Conservation (phyloP, 1,140 invertebrate genomes). For the Formica selysi region DNA sequence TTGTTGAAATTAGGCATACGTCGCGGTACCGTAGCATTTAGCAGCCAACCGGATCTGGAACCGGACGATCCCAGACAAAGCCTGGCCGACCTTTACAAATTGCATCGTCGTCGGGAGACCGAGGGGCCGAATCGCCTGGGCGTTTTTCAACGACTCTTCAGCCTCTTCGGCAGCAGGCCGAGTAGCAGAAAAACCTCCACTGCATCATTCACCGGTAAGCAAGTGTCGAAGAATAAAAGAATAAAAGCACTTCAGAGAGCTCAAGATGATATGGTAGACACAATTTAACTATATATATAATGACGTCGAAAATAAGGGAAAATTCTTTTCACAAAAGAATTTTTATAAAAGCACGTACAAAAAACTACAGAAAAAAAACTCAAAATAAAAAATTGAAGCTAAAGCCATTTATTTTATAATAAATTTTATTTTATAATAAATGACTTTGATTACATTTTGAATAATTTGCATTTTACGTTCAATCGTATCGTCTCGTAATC, state of each 20-base stretch:
- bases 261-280: constrained; percentile 4
- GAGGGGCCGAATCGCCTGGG: constrained; percentile 83
- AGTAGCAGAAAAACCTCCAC: constrained; percentile 89
- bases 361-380: neutral
- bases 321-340: constrained; percentile 29
- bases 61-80: constrained; percentile 81
- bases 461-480: neutral
- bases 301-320: constrained; percentile 7
- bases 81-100: constrained; percentile 83
- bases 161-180: constrained; percentile 88
- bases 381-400: constrained; percentile 1
- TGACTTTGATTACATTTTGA: too few relatives aligned
- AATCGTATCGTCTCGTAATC: neutral
- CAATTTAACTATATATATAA: constrained; percentile 28
- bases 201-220: constrained; percentile 88
- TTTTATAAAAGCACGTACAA: constrained; percentile 22
- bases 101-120: constrained; percentile 82
- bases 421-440: neutral
- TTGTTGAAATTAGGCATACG: constrained; percentile 82
- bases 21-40: constrained; percentile 87
- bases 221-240: constrained; percentile 24
- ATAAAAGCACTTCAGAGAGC: neutral
- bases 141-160: constrained; percentile 84
- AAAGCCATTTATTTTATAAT: neutral
- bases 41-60: constrained; percentile 89